phyloP scores from a whole-genome alignment of 2,888 invertebrate species.

The Drosophila merina region DNA sequence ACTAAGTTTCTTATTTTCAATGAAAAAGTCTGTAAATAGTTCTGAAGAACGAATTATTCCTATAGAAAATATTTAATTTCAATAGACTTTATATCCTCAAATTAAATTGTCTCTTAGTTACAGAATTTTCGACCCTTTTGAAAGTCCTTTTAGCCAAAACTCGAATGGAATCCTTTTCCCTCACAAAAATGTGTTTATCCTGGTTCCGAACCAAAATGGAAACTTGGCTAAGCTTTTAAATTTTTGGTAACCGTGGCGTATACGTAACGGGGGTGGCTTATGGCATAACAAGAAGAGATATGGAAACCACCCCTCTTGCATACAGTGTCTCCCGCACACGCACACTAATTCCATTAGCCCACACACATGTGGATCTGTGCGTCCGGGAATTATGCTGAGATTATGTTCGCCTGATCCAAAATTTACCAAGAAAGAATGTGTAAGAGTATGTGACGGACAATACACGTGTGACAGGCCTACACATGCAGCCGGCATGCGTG shows the following conservation, averaged over 20 bases:
- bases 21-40: too few relatives aligned
- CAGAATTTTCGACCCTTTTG: too few relatives aligned
- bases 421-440: constrained; percentile 81
- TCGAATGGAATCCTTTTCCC: too few relatives aligned
- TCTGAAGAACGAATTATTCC: too few relatives aligned
- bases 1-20: too few relatives aligned
- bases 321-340: constrained; percentile 12
- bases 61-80: too few relatives aligned
- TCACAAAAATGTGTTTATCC: not conserved
- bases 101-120: too few relatives aligned
- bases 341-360: constrained; percentile 40
- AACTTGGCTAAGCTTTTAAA: constrained; percentile 45
- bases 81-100: too few relatives aligned
- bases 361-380: constrained; percentile 30
- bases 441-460: constrained; percentile 69
- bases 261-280: not conserved
- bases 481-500: constrained; percentile 19
- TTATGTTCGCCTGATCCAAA: constrained; percentile 74
- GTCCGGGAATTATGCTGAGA: constrained; percentile 29
- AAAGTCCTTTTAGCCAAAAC: too few relatives aligned
- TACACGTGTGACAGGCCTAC: constrained; percentile 39
- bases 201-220: constrained; percentile 18
- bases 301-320: constrained; percentile 3
- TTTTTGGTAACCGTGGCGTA: constrained; percentile 17
- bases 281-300: not conserved